phyloP scores from a whole-genome alignment of 2,888 invertebrate species.

The Dynastes hyllus region DNA sequence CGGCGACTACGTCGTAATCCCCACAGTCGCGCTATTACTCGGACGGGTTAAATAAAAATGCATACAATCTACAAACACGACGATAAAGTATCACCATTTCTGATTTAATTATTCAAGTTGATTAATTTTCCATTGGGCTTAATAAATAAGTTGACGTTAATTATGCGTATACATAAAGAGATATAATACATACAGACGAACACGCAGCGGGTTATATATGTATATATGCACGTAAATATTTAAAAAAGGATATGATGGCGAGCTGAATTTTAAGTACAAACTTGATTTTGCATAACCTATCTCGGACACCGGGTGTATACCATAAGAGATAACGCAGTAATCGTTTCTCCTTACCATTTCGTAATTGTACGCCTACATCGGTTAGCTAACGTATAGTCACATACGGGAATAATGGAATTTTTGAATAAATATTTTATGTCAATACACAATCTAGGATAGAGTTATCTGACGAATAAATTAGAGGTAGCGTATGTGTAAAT shows the following conservation, averaged over 20 bases:
- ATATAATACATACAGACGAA: neutral
- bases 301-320: too few relatives aligned
- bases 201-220: neutral
- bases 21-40: neutral
- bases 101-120: constrained; percentile 42
- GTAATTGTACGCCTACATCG: too few relatives aligned
- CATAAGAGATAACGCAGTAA: too few relatives aligned
- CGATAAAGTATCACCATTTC: constrained; percentile 37
- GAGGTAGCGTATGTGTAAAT: too few relatives aligned
- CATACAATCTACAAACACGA: constrained; percentile 6
- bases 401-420: too few relatives aligned
- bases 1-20: constrained; percentile 16
- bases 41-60: constrained; percentile 19
- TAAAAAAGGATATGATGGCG: constrained; percentile 2
- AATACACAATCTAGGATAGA: too few relatives aligned
- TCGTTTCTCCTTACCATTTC: too few relatives aligned
- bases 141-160: constrained; percentile 35
- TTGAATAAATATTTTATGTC: too few relatives aligned
- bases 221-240: neutral
- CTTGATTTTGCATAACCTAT: too few relatives aligned
- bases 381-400: too few relatives aligned
- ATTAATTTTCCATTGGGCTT: constrained; percentile 38
- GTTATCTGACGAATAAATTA: too few relatives aligned
- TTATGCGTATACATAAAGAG: constrained; percentile 1
- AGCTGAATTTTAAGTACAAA: neutral